Base-by-base conservation (phyloP, 1,140 invertebrate species). In the Saccostrea glomerata region DNA sequence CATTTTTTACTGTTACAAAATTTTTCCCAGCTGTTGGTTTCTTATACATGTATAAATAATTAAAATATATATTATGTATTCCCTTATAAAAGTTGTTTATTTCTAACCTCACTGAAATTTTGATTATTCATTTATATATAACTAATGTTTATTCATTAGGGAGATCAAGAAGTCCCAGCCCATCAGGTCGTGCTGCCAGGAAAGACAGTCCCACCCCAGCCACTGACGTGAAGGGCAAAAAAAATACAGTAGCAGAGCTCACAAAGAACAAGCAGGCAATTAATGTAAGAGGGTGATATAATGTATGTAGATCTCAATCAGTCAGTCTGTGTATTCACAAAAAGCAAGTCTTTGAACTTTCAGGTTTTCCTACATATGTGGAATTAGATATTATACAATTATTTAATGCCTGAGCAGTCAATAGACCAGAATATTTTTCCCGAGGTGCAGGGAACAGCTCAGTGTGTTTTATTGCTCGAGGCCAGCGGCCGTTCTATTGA, bases 111-210 rank as follows among this genome's bases (percentile, higher is more conserved):
- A 63, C n/a, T 63, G 6, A 63, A 17, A 13, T 60, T 60, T 60
- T 60, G 30, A 11, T 23, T 30, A 73, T 73, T 73, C 23, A 25
- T 77, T 4, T 30, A 30, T 77, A 30, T 12, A 25, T 87, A 86
- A 55, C 23, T 73, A 40, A 30, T 70, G 86, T 55, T 87, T 23
- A 17, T 86, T 73, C 55, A 84, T 23, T 54, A 93, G 93, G 91
- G 73, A 89, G 90, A 7, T 93, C 92, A 11, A 85, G 91, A 84
- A 94, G 93, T 85, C 92, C 93, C 23, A 92, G 92, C 66, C 91
- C 93, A 73, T 88, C 73, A 55, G 83, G 86, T 25, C 89, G 89
- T 58, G 84, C 83, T 47, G 86, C 89, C 23, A 77, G 84, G 70
- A 84, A 84, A 20, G 91, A 92, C 56, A 93, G 92, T 86, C 93